Percentiles rank a stretch among this genome's conserved stretches.
Evolutionary conservation across 2,888 invertebrate species (phyloP).

Genomic region (Polyommatus iphigenia): DNA sequence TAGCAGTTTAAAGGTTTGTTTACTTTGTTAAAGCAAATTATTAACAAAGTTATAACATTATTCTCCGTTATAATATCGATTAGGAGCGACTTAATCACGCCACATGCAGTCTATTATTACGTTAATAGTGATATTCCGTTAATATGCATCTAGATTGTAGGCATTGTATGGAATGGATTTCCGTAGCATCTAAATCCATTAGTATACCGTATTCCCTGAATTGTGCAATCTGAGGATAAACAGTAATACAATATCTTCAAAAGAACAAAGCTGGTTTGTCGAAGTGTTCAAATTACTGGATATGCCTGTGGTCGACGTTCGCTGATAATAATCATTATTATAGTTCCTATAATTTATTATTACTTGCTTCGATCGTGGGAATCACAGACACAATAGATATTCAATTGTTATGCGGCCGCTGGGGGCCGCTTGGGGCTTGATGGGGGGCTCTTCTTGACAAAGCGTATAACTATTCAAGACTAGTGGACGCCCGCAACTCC

Average conservation of each 20-base stretch:
- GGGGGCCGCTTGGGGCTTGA: too few relatives aligned
- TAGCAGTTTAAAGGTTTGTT: too few relatives aligned
- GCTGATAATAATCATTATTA: too few relatives aligned
- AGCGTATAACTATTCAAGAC: too few relatives aligned
- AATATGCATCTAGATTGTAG: background rate
- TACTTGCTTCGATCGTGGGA: too few relatives aligned
- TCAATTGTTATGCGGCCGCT: too few relatives aligned
- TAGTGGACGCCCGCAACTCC: too few relatives aligned
- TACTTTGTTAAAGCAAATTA: background rate
- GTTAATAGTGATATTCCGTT: constrained; percentile 17
- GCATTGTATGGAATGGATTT: background rate
- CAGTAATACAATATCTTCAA: background rate
- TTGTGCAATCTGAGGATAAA: background rate
- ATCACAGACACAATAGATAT: too few relatives aligned
- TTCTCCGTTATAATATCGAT: constrained; percentile 13
- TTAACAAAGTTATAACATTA: background rate
- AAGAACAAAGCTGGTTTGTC: background rate
- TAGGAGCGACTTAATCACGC: background rate
- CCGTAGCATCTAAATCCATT: constrained; percentile 20
- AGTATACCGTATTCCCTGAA: background rate
- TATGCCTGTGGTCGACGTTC: background rate
- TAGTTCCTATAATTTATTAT: too few relatives aligned
- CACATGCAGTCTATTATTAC: constrained; percentile 5
- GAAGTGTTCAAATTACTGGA: background rate
- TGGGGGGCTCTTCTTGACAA: too few relatives aligned